phyloP scores from a whole-genome alignment of 2,113 vertebrate species.

The Nibea coibor region DNA sequence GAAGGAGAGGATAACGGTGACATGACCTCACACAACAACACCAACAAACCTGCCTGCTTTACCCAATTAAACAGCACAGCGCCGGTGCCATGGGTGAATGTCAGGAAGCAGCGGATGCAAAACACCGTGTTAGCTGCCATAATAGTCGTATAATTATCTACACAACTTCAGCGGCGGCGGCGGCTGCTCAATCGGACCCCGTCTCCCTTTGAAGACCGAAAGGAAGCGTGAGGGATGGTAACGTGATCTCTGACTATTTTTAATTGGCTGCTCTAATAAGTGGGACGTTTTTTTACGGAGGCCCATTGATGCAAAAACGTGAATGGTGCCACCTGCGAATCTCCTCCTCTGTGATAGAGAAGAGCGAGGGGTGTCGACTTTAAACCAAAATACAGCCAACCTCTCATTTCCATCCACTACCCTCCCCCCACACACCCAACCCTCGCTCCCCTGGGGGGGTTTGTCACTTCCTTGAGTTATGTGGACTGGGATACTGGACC shows the following conservation, averaged over 20 bases:
- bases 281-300: constrained; percentile 15
- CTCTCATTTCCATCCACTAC: constrained; percentile 44
- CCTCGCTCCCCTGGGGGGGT: constrained; percentile 55
- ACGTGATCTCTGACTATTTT: constrained; percentile 52
- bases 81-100: constrained; percentile 54
- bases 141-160: constrained; percentile 69
- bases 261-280: constrained; percentile 44
- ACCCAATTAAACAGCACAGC: constrained; percentile 72
- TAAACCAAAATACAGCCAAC: constrained; percentile 61
- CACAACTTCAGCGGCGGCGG: constrained; percentile 25
- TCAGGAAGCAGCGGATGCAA: constrained; percentile 65
- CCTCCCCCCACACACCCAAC: constrained; percentile 19
- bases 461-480: constrained; percentile 83
- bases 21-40: constrained; percentile 64
- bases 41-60: constrained; percentile 72
- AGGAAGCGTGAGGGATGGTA: constrained; percentile 13
- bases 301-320: constrained; percentile 46
- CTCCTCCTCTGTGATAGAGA: constrained; percentile 28
- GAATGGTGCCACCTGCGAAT: constrained; percentile 44
- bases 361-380: constrained; percentile 51
- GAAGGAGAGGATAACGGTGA: constrained; percentile 61
- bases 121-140: constrained; percentile 60
- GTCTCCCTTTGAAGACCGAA: constrained; percentile 40
- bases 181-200: constrained; percentile 21
- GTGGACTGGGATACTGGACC: constrained; percentile 77